These are phyloP conservation scores for Phymanthus crucifer DNA, from an alignment of 92 coral and sea anemone genomes.

Conservation along the genomic window DNA sequence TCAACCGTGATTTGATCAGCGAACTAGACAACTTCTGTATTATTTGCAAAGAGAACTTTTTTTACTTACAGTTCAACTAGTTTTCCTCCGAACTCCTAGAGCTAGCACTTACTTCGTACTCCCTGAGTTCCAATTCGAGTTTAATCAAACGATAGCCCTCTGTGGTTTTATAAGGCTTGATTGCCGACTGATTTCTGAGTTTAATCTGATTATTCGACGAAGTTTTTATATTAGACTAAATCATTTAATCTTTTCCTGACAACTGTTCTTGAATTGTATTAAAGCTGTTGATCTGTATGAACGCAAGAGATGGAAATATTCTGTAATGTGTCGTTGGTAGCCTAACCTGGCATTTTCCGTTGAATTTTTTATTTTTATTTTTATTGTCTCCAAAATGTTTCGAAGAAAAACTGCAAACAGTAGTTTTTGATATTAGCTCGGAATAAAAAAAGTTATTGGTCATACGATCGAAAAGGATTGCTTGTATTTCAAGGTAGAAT, in stretches of 20 bases:
- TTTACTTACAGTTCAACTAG: not conserved
- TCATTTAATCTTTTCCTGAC: slow-evolving; percentile 7
- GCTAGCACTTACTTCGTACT: not conserved
- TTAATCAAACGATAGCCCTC: not conserved
- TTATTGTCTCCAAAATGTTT: too few relatives aligned
- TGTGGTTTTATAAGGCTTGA: slow-evolving; percentile 1
- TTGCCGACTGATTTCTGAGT: not conserved
- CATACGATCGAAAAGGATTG: too few relatives aligned
- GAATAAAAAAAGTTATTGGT: too few relatives aligned
- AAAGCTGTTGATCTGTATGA: not conserved
- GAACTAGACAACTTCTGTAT: not conserved
- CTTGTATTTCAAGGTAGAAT: not conserved
- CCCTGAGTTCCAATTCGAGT: not conserved
- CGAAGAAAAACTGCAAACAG: too few relatives aligned
- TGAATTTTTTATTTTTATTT: too few relatives aligned
- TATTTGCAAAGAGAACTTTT: not conserved
- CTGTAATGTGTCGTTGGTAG: not conserved
- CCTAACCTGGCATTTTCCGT: too few relatives aligned
- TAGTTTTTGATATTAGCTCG: too few relatives aligned
- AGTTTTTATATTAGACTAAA: not conserved
- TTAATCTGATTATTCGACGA: not conserved
- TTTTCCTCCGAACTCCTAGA: not conserved
- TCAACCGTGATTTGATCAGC: too few relatives aligned
- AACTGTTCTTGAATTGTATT: not conserved
- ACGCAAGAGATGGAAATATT: not conserved